Evolutionary conservation across 2,888 invertebrate genomes (phyloP).

Genomic region (Drepana falcataria): DNA sequence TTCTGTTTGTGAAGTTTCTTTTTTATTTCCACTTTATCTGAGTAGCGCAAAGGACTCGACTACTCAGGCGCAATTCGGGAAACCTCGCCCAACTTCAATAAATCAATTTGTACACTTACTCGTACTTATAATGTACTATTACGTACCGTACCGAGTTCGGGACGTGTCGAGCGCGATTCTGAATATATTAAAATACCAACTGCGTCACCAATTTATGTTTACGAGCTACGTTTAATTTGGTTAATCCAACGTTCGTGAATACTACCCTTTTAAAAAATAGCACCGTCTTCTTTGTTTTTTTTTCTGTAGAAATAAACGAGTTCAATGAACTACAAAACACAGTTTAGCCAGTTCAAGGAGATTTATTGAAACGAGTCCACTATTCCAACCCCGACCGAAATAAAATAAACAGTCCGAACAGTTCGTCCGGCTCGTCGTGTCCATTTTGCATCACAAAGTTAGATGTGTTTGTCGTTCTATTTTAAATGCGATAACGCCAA

Average conservation of each 20-base stretch:
- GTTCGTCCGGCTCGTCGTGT: conserved; percentile 48
- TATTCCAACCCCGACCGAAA: conserved; percentile 26
- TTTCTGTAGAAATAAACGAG: neutral
- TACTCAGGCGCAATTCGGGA: conserved; percentile 71
- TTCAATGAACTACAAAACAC: neutral
- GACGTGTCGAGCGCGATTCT: conserved; percentile 57
- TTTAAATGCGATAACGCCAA: conserved; percentile 77
- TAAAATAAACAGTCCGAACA: conserved; percentile 33
- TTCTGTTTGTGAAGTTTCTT: conserved; percentile 76
- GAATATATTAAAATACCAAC: conserved; percentile 51
- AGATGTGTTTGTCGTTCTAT: conserved; percentile 75
- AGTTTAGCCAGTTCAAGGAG: neutral
- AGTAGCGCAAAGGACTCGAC: conserved; percentile 67
- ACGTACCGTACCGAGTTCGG: conserved; percentile 42
- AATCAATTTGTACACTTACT: conserved; percentile 77
- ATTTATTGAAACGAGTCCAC: conserved; percentile 1
- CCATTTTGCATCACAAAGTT: conserved; percentile 76
- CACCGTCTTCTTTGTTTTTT: neutral
- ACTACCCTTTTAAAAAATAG: neutral
- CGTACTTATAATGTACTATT: conserved; percentile 62
- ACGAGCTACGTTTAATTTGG: neutral
- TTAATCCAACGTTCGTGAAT: neutral
- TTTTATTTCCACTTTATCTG: conserved; percentile 77
- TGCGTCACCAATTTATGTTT: conserved; percentile 26
- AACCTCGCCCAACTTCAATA: conserved; percentile 73